A percentile compares a stretch with the other conserved stretches of the same genome.
Evolutionary conservation across 2,888 invertebrate genomes (phyloP).

Genomic region (Melinaea marsaeus): DNA sequence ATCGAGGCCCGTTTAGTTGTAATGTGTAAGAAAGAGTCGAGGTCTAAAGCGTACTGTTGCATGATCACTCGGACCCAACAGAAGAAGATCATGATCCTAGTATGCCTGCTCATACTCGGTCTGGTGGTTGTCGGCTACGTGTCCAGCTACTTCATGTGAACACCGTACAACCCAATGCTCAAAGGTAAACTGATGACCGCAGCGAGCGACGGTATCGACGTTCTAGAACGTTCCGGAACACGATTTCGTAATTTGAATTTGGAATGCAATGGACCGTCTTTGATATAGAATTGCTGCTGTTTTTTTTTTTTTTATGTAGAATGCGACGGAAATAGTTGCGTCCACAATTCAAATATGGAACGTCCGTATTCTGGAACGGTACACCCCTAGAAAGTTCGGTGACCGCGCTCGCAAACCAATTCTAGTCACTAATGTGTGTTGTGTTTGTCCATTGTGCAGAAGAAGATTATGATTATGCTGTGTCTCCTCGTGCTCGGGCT

Average conservation of each 20-base stretch:
- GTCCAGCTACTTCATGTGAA: constrained; percentile 79
- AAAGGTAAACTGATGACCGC: constrained; percentile 60
- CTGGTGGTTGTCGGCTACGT: constrained; percentile 86
- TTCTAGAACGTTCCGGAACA: constrained; percentile 10
- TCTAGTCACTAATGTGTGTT: constrained; percentile 66
- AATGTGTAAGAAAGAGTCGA: constrained; percentile 38
- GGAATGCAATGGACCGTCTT: background rate
- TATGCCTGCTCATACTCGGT: constrained; percentile 91
- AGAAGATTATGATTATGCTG: constrained; percentile 96
- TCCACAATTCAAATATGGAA: constrained; percentile 1
- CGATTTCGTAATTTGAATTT: background rate
- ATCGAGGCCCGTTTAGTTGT: constrained; percentile 34
- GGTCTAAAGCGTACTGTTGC: constrained; percentile 72
- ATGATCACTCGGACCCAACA: constrained; percentile 74
- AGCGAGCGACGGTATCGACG: constrained; percentile 42
- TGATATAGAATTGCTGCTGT: background rate
- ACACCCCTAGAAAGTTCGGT: constrained; percentile 20
- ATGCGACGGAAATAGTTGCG: background rate
- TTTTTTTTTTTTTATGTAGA: no score
- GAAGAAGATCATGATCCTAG: constrained; percentile 95
- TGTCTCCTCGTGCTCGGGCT: constrained; percentile 89
- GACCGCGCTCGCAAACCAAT: constrained; percentile 50
- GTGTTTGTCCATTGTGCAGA: constrained; percentile 83
- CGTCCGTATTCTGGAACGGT: constrained; percentile 16
- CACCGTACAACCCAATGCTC: constrained; percentile 56